Base-by-base conservation (phyloP, 2,888 invertebrate species). In the Timandra comae region DNA sequence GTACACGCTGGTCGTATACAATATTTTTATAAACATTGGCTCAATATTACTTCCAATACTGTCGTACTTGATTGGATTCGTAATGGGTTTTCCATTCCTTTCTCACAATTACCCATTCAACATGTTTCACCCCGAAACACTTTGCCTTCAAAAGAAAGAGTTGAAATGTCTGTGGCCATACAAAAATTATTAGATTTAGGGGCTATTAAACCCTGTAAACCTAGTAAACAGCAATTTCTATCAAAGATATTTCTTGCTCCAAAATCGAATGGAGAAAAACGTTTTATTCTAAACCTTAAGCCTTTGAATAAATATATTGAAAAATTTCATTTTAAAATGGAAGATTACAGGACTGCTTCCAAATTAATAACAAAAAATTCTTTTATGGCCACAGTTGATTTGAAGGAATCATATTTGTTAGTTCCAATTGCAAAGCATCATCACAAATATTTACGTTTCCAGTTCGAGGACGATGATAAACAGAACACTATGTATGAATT, bases 231-330 rank as follows among this genome's bases (percentile, higher is more conserved):
- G 24, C 34, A 49, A 10, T 49, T 40, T 35, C 23, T 42, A 2
- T 49, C 49, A 3, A 43, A 27, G 8, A 43, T 33, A 7, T 51
- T 53, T 31, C 25, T 53, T 6, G 27, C 37, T 0, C 33, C 42
- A 10, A 52, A 52, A 29, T 11, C 44, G 2, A 46, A 49, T 13
- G 45, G 48, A 0, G 20, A 8, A 0, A 36, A 42, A 29, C 20
- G 44, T 3, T 49, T 54, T 33, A 52, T 41, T 29, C 5, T 45
- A 9, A 50, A 56, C 29, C 23, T 49, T 23, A 49, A 52, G 34
- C 2, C 8, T 12, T 20, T 51, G 27, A 49, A 46, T 41, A 43
- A 46, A 29, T 51, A 42, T 40, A 24, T 49, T 5, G 0, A 4
- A 4, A 35, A 19, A 0, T 2, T 4, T 1, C 50, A 52, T 31